A percentile compares a stretch with the other conserved stretches of the same genome.
phyloP scores from a whole-genome alignment of 2,797 vertebrate species.

The Phalloptychus januarius region DNA sequence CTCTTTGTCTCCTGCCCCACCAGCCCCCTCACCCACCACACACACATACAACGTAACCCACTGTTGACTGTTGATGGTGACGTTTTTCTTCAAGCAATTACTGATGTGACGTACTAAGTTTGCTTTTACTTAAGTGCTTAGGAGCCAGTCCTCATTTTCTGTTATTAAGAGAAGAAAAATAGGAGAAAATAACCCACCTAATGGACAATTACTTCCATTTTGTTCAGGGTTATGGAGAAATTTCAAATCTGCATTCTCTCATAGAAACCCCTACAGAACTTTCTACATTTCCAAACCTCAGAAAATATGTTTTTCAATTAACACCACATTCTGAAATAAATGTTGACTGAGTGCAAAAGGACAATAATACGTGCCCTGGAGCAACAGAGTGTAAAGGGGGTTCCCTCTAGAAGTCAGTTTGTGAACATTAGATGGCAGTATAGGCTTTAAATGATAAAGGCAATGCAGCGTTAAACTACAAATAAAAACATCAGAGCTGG shows the following conservation, averaged over 20 bases:
- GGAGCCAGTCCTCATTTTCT: slow-evolving; percentile 43
- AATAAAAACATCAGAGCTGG: background rate
- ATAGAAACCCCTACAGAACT: slow-evolving; percentile 9
- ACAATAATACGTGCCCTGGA: slow-evolving; percentile 8
- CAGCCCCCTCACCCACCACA: slow-evolving; percentile 19
- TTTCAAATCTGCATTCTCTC: slow-evolving; percentile 44
- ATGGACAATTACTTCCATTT: slow-evolving; percentile 58
- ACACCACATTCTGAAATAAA: slow-evolving; percentile 8
- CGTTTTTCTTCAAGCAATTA: slow-evolving; percentile 67
- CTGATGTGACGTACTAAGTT: slow-evolving; percentile 61
- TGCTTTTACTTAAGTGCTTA: slow-evolving; percentile 61
- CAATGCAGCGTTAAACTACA: background rate
- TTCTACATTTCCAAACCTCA: background rate
- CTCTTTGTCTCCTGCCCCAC: slow-evolving; percentile 31
- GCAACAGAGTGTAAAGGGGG: slow-evolving; percentile 15
- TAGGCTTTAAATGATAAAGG: slow-evolving; percentile 51
- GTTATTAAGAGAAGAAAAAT: slow-evolving; percentile 54
- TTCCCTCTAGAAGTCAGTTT: slow-evolving; percentile 29
- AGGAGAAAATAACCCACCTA: slow-evolving; percentile 36
- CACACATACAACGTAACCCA: slow-evolving; percentile 2
- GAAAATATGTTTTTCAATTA: background rate
- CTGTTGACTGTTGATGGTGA: slow-evolving; percentile 51
- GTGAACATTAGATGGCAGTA: slow-evolving; percentile 73
- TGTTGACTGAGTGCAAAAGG: background rate
- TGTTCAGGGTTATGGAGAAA: slow-evolving; percentile 38